Evolutionary conservation across 2,888 invertebrate species (phyloP).

Genomic region (Rhodophaea formosa): DNA sequence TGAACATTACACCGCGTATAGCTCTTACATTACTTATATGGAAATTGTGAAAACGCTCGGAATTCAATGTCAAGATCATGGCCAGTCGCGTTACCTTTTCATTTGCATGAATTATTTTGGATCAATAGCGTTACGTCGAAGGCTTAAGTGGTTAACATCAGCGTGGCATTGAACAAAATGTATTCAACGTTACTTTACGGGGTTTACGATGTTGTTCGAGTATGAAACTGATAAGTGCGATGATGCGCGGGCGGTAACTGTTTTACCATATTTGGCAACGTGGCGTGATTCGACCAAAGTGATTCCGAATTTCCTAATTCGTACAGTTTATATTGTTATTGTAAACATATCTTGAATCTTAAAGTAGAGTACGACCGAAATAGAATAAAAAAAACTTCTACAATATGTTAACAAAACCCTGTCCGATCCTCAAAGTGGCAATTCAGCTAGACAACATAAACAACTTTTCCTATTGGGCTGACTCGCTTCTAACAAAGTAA

Average conservation of each 20-base stretch:
- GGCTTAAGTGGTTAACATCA: neutral
- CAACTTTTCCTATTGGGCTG: too few species aligned
- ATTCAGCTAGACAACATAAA: too few species aligned
- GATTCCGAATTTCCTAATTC: neutral
- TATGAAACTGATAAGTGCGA: neutral
- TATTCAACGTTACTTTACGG: neutral
- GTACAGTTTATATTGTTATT: neutral
- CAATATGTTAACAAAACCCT: too few species aligned
- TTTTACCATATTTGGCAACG: constrained; percentile 38
- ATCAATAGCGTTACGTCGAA: too few species aligned
- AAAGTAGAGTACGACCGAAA: too few species aligned
- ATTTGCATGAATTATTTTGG: too few species aligned
- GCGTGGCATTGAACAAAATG: constrained; percentile 4
- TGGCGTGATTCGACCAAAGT: constrained; percentile 32
- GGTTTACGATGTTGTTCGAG: constrained; percentile 1
- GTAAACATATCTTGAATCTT: too few species aligned
- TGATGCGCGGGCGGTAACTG: constrained; percentile 30
- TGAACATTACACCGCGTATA: neutral
- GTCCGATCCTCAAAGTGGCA: too few species aligned
- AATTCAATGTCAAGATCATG: neutral
- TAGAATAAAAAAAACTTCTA: too few species aligned
- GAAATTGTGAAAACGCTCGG: too few species aligned
- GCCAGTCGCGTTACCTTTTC: neutral
- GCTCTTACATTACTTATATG: too few species aligned
- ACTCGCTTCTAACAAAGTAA: too few species aligned